These are phyloP conservation scores for Heteromormyrus szaboi DNA, from an alignment of 2,797 vertebrate species.

Conservation along the genomic window DNA sequence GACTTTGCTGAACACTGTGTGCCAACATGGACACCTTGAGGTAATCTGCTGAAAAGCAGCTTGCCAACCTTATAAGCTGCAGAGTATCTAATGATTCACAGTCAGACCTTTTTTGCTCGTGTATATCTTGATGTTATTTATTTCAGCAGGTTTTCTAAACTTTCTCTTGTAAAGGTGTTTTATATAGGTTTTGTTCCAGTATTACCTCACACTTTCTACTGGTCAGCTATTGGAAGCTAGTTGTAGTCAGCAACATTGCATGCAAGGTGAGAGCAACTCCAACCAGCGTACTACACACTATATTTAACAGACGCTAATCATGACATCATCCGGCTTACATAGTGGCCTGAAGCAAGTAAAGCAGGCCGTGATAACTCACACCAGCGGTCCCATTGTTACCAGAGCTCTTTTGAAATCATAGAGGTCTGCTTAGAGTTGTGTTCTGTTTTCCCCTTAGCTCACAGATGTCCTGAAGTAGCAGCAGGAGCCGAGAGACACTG, in stretches of 20 bases:
- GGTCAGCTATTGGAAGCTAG: background rate
- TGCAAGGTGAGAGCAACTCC: background rate
- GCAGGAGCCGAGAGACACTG: background rate
- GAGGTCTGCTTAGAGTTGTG: background rate
- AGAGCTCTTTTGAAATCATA: constrained; percentile 2
- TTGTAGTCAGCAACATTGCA: background rate
- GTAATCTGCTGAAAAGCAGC: background rate
- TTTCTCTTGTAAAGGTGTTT: background rate
- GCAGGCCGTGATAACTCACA: background rate
- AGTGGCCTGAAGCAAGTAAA: background rate
- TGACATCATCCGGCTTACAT: background rate
- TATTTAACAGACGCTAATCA: background rate
- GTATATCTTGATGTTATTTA: background rate
- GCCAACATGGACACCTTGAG: background rate
- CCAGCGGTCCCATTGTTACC: background rate
- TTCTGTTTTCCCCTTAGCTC: background rate
- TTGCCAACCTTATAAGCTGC: background rate
- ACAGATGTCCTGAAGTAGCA: background rate
- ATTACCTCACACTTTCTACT: background rate
- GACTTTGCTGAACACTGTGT: background rate
- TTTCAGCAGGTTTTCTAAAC: background rate
- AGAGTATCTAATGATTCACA: background rate
- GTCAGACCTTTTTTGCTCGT: background rate
- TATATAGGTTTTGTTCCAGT: background rate
- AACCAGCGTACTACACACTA: background rate